Conservation (phyloP, 2,888 invertebrate species). For the Pyralis farinalis region DNA sequence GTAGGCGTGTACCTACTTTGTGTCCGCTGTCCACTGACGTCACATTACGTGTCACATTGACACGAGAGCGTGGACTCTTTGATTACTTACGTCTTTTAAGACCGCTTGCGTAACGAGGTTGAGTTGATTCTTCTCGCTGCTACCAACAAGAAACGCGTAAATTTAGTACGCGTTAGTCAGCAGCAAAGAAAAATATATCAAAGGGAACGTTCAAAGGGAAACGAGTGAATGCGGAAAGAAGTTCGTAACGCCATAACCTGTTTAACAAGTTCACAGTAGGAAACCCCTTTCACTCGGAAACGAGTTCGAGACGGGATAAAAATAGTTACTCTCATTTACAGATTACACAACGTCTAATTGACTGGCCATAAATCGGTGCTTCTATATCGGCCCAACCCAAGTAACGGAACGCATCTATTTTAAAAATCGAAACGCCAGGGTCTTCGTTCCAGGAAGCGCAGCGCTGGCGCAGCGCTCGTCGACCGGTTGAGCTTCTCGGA, state of each 20-base stretch:
- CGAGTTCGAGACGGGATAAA: constrained; percentile 45
- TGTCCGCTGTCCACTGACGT: constrained; percentile 21
- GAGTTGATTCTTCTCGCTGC: too few relatives aligned
- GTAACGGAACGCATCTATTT: constrained; percentile 69
- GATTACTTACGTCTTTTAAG: too few relatives aligned
- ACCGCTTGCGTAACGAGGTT: too few relatives aligned
- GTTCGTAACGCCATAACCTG: constrained; percentile 42
- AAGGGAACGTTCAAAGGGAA: constrained; percentile 2
- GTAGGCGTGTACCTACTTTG: constrained; percentile 21
- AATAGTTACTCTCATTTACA: constrained; percentile 59
- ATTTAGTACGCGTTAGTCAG: too few relatives aligned
- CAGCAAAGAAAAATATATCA: background rate
- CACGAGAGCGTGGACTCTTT: too few relatives aligned
- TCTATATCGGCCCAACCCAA: constrained; percentile 35
- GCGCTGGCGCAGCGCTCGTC: constrained; percentile 28
- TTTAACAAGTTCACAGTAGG: constrained; percentile 52
- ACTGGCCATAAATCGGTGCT: constrained; percentile 52
- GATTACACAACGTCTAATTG: constrained; percentile 63
- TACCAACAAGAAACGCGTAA: too few relatives aligned
- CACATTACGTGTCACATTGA: constrained; percentile 13
- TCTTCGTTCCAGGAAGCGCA: constrained; percentile 56
- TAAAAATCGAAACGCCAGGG: constrained; percentile 64
- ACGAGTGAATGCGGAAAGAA: constrained; percentile 25
- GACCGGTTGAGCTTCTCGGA: constrained; percentile 65
- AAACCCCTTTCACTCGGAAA: constrained; percentile 70